Evolutionary conservation across 2,888 invertebrate species (phyloP), one percentile per base, ranked within the genome.

Genomic region (Drosophila rellima): DNA sequence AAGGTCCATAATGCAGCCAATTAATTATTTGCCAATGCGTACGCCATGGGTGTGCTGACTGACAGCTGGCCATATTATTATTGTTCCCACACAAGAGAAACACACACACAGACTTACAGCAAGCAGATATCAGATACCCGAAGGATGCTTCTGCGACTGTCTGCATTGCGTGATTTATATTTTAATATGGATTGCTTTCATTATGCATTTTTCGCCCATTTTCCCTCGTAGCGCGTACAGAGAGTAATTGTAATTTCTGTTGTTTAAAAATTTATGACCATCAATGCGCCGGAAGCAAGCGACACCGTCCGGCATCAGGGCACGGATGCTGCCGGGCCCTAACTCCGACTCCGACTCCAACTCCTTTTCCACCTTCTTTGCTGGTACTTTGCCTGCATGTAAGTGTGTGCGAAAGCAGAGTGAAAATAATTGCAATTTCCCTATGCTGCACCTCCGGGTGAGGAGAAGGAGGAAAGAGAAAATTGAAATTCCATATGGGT

Each of bases 251-350:
- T 88, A 88, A 88, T 88, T 88, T 80, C 78, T 74, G 87, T 83
- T 84, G 78, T 86, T 83, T 76, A 81, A 86, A 78, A 88, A 87
- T 88, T 88, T 88, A 84, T 83, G 75, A 68, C 84, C 87, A 80
- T 86, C 86, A 88, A 75, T 78, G 64, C 45, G 75, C 75, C 77
- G 63, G 70, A 70, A 78, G 76, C 72, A 31, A 31, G 39, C 66
- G 70, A 67, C 70, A 70, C 67, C 37, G 61, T 52, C 57, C 66
- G 44, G 52, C 48, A 44, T 40, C 59, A 48, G 67, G 37, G 62
- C 55, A 50, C 31, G 31, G 33, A 6, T 29, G 31, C 39, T 39
- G 17, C 35, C 31, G 20, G 31, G 13, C 13, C 15, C 42, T 31
- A 17, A 11, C 31, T 59, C 13, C 31, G 42, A 6, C 45, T 39